Evolutionary conservation across 2,888 invertebrate species (phyloP).

Genomic region (Megalurothrips usitatus): DNA sequence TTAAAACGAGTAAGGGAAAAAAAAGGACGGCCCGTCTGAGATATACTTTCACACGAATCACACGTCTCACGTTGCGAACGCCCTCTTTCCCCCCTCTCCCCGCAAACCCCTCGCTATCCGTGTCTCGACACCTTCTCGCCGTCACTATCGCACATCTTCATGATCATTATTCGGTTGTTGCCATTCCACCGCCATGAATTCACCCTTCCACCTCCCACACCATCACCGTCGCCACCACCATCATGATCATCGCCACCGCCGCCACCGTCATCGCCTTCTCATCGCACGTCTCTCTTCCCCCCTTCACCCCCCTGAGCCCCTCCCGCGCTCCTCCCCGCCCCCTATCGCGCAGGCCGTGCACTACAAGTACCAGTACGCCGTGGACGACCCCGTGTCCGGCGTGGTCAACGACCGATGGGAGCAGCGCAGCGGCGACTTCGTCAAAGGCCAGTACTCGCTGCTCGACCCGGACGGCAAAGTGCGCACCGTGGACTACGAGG

Average conservation of each 20-base stretch:
- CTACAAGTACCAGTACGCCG: conserved; percentile 42
- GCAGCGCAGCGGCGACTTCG: conserved; percentile 41
- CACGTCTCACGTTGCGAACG: background rate
- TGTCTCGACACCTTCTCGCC: too few species aligned
- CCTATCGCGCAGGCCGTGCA: conserved; percentile 35
- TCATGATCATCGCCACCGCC: background rate
- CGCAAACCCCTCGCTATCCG: too few species aligned
- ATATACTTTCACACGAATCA: background rate
- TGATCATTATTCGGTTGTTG: background rate
- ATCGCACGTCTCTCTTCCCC: background rate
- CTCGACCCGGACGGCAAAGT: conserved; percentile 42
- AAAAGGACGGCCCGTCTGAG: too few species aligned
- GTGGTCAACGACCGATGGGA: conserved; percentile 43
- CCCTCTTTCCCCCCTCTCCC: background rate
- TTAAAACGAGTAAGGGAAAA: too few species aligned
- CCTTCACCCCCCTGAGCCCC: background rate
- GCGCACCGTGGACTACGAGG: conserved; percentile 42
- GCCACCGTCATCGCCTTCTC: background rate
- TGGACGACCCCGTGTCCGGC: conserved; percentile 41
- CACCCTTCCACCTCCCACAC: too few species aligned
- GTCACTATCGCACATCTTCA: background rate
- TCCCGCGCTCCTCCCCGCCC: conserved; percentile 9
- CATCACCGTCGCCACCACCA: too few species aligned
- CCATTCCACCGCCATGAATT: too few species aligned
- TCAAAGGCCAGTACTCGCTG: conserved; percentile 42